phyloP scores from a whole-genome alignment of 2,888 invertebrate species.

The Acleris cristana region DNA sequence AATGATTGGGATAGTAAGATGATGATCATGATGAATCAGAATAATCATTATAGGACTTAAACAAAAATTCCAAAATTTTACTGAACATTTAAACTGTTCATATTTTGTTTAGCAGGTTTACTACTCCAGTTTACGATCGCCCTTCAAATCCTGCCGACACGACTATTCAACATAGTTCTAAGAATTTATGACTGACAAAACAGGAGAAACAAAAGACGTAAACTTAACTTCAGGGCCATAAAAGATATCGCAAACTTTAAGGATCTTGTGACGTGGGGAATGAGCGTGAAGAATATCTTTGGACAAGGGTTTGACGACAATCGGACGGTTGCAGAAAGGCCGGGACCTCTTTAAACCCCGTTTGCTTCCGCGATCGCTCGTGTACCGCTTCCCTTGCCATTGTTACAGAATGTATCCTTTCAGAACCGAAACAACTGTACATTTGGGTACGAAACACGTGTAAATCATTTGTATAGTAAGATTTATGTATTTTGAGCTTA shows the following conservation, averaged over 20 bases:
- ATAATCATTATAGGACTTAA: too few species aligned
- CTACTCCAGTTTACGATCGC: background rate
- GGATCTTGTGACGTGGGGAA: background rate
- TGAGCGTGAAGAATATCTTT: constrained; percentile 7
- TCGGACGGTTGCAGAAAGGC: constrained; percentile 36
- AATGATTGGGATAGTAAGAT: too few species aligned
- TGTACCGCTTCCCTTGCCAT: constrained; percentile 27
- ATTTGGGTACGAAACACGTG: constrained; percentile 13
- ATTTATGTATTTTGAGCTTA: constrained; percentile 14
- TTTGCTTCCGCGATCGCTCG: constrained; percentile 31
- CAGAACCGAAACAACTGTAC: constrained; percentile 18
- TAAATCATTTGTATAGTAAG: constrained; percentile 6
- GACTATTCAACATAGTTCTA: background rate
- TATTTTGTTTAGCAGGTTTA: background rate
- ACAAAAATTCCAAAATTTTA: too few species aligned
- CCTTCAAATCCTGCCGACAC: background rate
- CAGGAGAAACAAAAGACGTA: constrained; percentile 12
- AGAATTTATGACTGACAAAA: constrained; percentile 9
- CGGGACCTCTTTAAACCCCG: constrained; percentile 30
- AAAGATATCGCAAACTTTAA: background rate
- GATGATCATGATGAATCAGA: too few species aligned
- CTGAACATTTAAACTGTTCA: too few species aligned
- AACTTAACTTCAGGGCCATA: constrained; percentile 7
- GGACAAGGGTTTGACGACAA: constrained; percentile 15
- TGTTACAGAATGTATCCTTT: constrained; percentile 31